Base-by-base conservation (phyloP, 2,113 vertebrate genomes). In the Pluvianellus socialis region DNA sequence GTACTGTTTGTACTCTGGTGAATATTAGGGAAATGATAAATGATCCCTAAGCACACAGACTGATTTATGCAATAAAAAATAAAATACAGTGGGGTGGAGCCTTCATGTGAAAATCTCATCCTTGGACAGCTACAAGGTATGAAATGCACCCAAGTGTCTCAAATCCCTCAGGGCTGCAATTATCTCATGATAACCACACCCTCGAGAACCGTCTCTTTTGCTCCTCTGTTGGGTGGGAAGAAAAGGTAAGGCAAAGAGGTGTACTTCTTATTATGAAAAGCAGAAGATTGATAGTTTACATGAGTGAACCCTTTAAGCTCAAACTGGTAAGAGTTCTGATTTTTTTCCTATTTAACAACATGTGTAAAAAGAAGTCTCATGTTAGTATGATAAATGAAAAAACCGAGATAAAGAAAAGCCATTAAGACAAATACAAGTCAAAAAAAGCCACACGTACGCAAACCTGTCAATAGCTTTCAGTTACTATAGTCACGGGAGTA, bases 1-100 rank as follows among this genome's bases (percentile, higher is more conserved):
- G 82, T 86, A 94, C 77, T 88, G 67, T 76, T 89, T 90, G 66
- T 95, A 96, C 86, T 27, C 63, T 96, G 63, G 70, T 85, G 90
- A 90, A 94, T 68, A 96, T 77, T 89, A 92, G 49, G 27, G 93
- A 96, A 94, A 96, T 95, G 86, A 94, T 74, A 95, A 96, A 94
- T 58, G 79, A 91, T 90, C 79, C 58, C 38, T 85, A 90, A 79
- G 58, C 42, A 94, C 40, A 76, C 24, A 92, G 68, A 83, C 53
- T 86, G 85, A 97, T 93, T 79, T 93, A 86, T 94, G 82, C 71
- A 96, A 90, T 80, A 80, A 88, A 95, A 97, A 91, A 40, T 81
- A 88, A 88, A 79, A 75, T 83, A 86, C 12, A 2, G 6, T 42
- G 53, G 47, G 80, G 79, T 90, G 61, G 85, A 97, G 61, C 56